Conservation (phyloP, 2,113 vertebrate species). For the Prochilodus magdalenae region DNA sequence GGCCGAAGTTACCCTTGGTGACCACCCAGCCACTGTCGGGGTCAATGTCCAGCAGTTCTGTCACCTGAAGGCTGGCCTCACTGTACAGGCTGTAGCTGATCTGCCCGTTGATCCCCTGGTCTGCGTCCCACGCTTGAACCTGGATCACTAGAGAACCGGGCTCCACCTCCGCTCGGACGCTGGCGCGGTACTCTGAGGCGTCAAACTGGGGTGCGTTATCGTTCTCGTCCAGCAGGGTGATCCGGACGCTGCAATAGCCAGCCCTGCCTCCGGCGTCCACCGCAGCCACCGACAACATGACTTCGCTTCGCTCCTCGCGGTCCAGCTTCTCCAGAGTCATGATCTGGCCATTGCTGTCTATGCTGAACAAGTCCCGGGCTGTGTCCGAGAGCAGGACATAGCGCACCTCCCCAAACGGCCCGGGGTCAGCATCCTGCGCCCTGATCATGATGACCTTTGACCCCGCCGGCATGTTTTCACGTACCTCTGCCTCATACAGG, state of each 20-base stretch:
- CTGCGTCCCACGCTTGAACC: constrained; percentile 90
- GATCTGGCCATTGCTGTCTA: constrained; percentile 89
- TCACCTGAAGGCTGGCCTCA: constrained; percentile 87
- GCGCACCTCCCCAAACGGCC: constrained; percentile 82
- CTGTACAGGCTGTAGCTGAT: constrained; percentile 94
- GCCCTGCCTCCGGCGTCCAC: constrained; percentile 88
- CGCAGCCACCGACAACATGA: constrained; percentile 85
- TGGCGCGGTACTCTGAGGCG: constrained; percentile 88
- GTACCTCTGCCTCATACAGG: constrained; percentile 87
- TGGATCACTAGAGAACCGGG: constrained; percentile 90
- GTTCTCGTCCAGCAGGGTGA: constrained; percentile 92
- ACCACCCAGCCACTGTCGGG: constrained; percentile 98
- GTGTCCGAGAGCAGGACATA: constrained; percentile 91
- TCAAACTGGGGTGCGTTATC: constrained; percentile 90
- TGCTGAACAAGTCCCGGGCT: constrained; percentile 87
- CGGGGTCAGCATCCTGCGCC: constrained; percentile 90
- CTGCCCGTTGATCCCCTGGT: constrained; percentile 88
- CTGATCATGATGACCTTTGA: constrained; percentile 87
- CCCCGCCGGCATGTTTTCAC: constrained; percentile 87
- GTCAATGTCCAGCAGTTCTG: constrained; percentile 93
- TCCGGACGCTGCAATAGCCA: constrained; percentile 86
- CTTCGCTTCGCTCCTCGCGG: constrained; percentile 84
- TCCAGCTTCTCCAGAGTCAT: constrained; percentile 89
- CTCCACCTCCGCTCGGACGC: constrained; percentile 88
- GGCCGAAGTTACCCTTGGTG: constrained; percentile 91